Evolutionary conservation across 2,113 vertebrate genomes (phyloP).

Genomic region (Oreochromis aureus): DNA sequence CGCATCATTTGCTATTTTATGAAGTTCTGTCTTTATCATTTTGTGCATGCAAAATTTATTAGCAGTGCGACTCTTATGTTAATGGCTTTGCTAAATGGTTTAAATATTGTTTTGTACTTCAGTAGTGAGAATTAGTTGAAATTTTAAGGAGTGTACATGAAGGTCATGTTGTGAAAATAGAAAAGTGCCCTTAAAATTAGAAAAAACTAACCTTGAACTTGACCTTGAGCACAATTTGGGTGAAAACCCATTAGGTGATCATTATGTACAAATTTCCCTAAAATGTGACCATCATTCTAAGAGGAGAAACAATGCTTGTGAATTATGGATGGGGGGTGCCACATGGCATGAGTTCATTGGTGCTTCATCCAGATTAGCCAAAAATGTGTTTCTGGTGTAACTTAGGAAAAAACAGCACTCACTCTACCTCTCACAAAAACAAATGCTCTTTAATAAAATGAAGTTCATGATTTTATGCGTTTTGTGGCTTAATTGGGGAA

Average conservation of each 20-base stretch:
- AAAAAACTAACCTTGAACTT: background rate
- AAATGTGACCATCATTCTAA: background rate
- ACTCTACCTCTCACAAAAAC: background rate
- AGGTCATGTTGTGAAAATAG: background rate
- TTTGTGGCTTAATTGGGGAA: background rate
- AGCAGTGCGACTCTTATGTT: background rate
- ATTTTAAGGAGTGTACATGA: background rate
- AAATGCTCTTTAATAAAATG: background rate
- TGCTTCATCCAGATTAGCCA: background rate
- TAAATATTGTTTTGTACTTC: background rate
- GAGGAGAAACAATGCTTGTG: background rate
- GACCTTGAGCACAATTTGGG: background rate
- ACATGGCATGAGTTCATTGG: background rate
- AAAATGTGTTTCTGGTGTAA: background rate
- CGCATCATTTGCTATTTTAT: background rate
- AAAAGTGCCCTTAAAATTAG: background rate
- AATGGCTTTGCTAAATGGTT: background rate
- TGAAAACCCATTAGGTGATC: background rate
- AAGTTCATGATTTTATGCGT: background rate
- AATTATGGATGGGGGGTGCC: background rate
- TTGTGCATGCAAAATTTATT: background rate
- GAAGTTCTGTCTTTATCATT: background rate
- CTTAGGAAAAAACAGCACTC: background rate
- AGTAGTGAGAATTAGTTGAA: background rate
- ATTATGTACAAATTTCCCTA: background rate